A percentile compares a stretch with the other conserved stretches of the same genome.
Evolutionary conservation across 2,113 vertebrate genomes (phyloP).

Genomic region (Oncorhynchus nerka): DNA sequence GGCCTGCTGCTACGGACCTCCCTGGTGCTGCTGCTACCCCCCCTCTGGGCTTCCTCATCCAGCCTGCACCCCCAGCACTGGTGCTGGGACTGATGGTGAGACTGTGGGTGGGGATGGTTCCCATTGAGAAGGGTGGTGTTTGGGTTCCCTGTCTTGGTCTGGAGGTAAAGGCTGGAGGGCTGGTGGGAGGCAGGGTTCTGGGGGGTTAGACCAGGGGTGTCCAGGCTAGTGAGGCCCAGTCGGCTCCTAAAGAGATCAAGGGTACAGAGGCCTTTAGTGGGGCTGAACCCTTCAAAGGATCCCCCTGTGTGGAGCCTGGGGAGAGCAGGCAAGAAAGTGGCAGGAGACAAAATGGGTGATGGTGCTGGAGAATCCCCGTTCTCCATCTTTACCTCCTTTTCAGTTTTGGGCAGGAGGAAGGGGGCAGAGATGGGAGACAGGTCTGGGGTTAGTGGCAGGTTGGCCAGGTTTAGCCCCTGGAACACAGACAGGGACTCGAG

Average conservation of each 20-base stretch:
- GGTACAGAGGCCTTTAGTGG: slow-evolving; percentile 73
- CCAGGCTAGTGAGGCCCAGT: slow-evolving; percentile 53
- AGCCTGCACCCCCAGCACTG: slow-evolving; percentile 42
- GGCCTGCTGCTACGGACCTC: slow-evolving; percentile 45
- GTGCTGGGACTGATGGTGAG: slow-evolving; percentile 37
- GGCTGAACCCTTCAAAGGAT: slow-evolving; percentile 65
- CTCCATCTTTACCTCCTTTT: slow-evolving; percentile 46
- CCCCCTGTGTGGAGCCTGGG: slow-evolving; percentile 61
- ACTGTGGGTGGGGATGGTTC: slow-evolving; percentile 17
- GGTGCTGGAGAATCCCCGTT: slow-evolving; percentile 19
- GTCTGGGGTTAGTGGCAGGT: slow-evolving; percentile 64
- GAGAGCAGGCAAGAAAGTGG: slow-evolving; percentile 52
- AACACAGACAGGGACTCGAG: slow-evolving; percentile 38
- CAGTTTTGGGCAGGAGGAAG: slow-evolving; percentile 52
- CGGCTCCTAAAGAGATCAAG: slow-evolving; percentile 70
- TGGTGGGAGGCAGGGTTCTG: slow-evolving; percentile 52
- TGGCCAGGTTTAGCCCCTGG: slow-evolving; percentile 38
- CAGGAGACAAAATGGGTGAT: neutral
- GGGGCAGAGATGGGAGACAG: slow-evolving; percentile 57
- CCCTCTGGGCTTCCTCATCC: slow-evolving; percentile 39
- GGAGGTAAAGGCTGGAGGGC: slow-evolving; percentile 36
- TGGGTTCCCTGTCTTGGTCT: slow-evolving; percentile 51
- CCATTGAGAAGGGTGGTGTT: slow-evolving; percentile 38
- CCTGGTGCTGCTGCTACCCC: slow-evolving; percentile 19
- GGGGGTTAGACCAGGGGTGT: slow-evolving; percentile 45